Evolutionary conservation across 2,113 vertebrate species (phyloP).

Genomic region (Oryzias javanicus): DNA sequence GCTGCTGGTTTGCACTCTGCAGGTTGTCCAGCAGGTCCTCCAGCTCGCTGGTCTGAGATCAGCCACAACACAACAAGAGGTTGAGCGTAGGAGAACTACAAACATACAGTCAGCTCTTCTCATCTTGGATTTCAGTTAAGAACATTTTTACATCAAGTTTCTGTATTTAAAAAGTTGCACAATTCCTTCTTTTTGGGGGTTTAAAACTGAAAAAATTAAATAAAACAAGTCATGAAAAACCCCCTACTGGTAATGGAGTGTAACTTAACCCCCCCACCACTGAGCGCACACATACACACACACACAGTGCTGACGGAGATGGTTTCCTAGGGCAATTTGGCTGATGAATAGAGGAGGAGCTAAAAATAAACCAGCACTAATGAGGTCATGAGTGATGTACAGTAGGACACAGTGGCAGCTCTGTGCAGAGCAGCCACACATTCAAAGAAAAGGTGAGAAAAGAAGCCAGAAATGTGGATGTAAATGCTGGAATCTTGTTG

Average conservation of each 20-base stretch:
- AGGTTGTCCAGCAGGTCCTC: slow-evolving; percentile 95
- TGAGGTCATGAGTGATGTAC: slow-evolving; percentile 75
- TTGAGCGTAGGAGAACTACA: neutral
- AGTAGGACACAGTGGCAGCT: slow-evolving; percentile 43
- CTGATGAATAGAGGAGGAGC: slow-evolving; percentile 59
- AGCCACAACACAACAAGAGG: neutral
- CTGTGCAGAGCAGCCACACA: slow-evolving; percentile 9
- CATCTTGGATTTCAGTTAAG: too few species aligned
- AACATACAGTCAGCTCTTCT: too few species aligned
- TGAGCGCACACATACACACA: slow-evolving; percentile 7
- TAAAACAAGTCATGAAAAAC: neutral
- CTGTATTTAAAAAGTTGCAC: too few species aligned
- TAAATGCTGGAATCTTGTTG: too few species aligned
- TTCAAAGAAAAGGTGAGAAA: neutral
- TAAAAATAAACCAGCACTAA: slow-evolving; percentile 71
- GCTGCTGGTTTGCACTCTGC: slow-evolving; percentile 86
- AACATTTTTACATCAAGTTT: too few species aligned
- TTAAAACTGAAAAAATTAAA: too few species aligned
- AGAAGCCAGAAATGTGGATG: neutral
- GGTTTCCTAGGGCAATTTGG: slow-evolving; percentile 50
- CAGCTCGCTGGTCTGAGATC: slow-evolving; percentile 85
- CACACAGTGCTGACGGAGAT: slow-evolving; percentile 6
- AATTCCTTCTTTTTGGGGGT: too few species aligned
- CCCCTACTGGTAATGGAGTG: slow-evolving; percentile 10
- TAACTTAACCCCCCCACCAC: neutral